Percentiles rank a stretch among this genome's conserved stretches.
phyloP scores from a whole-genome alignment of 2,888 invertebrate genomes.

The Conomelus anceps region DNA sequence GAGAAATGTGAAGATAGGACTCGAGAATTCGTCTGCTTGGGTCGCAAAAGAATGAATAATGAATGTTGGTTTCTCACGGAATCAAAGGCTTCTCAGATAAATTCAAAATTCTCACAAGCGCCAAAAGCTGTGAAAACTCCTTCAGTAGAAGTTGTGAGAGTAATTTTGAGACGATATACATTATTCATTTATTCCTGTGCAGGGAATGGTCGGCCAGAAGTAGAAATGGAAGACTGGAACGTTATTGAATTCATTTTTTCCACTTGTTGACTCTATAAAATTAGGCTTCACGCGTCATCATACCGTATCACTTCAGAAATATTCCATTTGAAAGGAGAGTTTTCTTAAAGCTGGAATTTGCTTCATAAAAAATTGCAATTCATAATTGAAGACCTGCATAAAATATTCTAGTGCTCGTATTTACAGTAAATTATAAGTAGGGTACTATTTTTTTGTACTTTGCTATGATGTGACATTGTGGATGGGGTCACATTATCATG shows the following conservation, averaged over 20 bases:
- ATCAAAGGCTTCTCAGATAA: background rate
- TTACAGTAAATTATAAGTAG: too few species aligned
- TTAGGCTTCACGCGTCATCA: background rate
- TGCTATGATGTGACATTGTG: too few species aligned
- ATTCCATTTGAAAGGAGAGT: too few species aligned
- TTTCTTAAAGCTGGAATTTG: too few species aligned
- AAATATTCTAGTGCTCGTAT: too few species aligned
- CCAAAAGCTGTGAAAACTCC: background rate
- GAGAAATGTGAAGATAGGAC: background rate
- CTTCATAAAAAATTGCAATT: too few species aligned
- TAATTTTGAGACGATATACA: background rate
- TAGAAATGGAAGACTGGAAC: background rate
- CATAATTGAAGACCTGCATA: too few species aligned
- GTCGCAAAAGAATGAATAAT: background rate
- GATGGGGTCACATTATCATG: too few species aligned
- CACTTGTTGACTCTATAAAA: background rate
- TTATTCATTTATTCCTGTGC: background rate
- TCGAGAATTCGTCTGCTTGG: background rate
- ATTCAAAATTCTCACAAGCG: background rate
- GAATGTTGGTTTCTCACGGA: background rate
- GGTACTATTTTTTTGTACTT: too few species aligned
- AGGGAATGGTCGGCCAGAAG: background rate
- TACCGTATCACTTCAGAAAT: background rate
- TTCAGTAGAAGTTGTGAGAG: background rate
- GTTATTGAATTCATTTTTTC: background rate